Conservation (phyloP, 92 coral and sea anemone species). For the Actinostola sp. region DNA sequence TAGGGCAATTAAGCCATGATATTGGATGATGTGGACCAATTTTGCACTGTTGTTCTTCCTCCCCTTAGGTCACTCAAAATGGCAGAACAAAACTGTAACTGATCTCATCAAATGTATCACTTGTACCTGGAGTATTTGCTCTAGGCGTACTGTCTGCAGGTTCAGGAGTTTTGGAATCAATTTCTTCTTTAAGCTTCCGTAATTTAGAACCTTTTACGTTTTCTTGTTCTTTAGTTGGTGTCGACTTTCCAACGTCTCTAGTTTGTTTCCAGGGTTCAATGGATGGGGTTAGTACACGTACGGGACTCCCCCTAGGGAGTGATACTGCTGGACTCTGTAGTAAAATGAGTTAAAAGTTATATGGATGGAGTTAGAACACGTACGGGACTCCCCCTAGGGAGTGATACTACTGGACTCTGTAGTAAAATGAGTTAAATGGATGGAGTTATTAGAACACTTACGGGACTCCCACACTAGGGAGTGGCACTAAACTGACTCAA, state of each 20-base stretch:
- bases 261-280: constrained; percentile 19
- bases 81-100: not conserved
- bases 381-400: constrained; percentile 5
- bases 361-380: constrained; percentile 16
- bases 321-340: constrained; percentile 5
- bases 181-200: not conserved
- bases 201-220: not conserved
- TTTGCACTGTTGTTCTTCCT: too few relatives aligned
- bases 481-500: not conserved
- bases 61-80: too few relatives aligned
- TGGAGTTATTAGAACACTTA: constrained; percentile 12
- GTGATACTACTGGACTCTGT: constrained; percentile 8
- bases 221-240: not conserved
- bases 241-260: not conserved
- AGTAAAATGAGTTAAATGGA: not conserved
- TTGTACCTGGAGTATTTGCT: constrained; percentile 16
- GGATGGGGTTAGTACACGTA: constrained; percentile 15
- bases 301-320: constrained; percentile 4
- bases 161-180: constrained; percentile 29
- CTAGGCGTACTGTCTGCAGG: constrained; percentile 7
- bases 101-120: not conserved
- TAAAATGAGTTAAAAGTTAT: not conserved
- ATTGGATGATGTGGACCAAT: too few relatives aligned
- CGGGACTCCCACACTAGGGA: constrained; percentile 3
- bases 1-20: too few relatives aligned